Base-by-base conservation (phyloP, 2,113 vertebrate species). In the Kryptolebias marmoratus region DNA sequence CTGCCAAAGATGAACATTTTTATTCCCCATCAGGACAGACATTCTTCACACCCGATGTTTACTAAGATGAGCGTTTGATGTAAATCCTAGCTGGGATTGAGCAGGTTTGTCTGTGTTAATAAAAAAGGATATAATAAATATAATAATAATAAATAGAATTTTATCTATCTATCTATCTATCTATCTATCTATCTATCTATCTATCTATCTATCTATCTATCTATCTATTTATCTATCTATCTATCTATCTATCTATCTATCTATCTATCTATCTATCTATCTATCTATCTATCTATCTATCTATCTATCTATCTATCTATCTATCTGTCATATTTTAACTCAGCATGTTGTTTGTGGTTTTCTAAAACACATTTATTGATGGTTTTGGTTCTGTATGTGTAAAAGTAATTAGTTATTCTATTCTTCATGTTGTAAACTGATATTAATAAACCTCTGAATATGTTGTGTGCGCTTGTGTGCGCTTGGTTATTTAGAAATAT, bases 381-480 rank as follows among this genome's bases (percentile, higher is more conserved):
- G 18, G 9, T 14, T 9, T 22, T 28, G 16, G 27, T 52, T 36
- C 65, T 61, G 32, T 14, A 60, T 0, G 58, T 39, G 16, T 49
- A 45, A 13, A 1, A 30, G 27, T 14, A 2, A 1, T 31, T 22
- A 22, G 22, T 22, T 22, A 22, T 22, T 22, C 22, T 22, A 22
- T 22, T 22, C 22, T 22, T 58, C n/a, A 22, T 57, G 14, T 28
- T 86, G 64, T 65, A 66, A 79, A 73, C 7, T 50, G 68, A 73
- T 74, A 76, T 82, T 28, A 88, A 88, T 85, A 86, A 79, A 85
- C 55, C n/a, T 47, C 28, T 47, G n/a, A 75, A 64, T 42, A 47
- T 64, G 16, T 39, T 71, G 15, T 73, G 72, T 80, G 53, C 52
- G 61, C 76, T 36, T 7, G 3, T 3, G 32, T 36, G 22, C 22